Conservation (phyloP, 2,113 vertebrate genomes). For the Todiramphus saurophagus region DNA sequence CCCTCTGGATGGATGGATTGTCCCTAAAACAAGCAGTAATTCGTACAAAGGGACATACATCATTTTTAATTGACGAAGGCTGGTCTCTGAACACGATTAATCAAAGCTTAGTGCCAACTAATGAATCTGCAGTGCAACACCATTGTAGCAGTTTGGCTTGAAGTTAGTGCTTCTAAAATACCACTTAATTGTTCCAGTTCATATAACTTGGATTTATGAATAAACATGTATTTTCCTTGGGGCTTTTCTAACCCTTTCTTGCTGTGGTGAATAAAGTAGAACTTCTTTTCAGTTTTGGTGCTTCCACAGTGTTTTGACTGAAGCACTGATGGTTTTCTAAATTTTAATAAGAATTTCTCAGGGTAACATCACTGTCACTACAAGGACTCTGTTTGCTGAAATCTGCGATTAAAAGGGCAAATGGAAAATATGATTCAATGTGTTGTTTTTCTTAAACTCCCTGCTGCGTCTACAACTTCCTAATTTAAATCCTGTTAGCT, state of each 20-base stretch:
- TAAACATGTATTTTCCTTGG: constrained; percentile 68
- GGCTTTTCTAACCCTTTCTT: constrained; percentile 56
- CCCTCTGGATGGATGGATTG: constrained; percentile 75
- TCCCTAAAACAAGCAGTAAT: constrained; percentile 65
- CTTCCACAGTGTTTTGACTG: constrained; percentile 38
- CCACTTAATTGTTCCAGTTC: constrained; percentile 68
- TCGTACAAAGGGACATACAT: constrained; percentile 80
- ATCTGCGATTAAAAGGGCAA: constrained; percentile 42
- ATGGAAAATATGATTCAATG: constrained; percentile 44
- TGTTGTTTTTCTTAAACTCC: constrained; percentile 13
- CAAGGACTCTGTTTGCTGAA: constrained; percentile 31
- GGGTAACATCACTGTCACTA: constrained; percentile 31
- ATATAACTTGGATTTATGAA: constrained; percentile 77
- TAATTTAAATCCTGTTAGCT: constrained; percentile 70
- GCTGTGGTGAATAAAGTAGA: neutral
- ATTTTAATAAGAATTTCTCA: constrained; percentile 47
- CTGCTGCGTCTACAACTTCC: constrained; percentile 31
- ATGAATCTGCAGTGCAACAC: constrained; percentile 68
- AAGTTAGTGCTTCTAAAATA: constrained; percentile 63
- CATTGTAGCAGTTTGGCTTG: constrained; percentile 32
- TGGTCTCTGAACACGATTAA: constrained; percentile 71
- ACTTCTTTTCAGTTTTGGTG: neutral
- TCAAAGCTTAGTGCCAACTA: constrained; percentile 72
- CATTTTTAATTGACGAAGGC: constrained; percentile 84
- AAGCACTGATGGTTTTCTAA: constrained; percentile 55